Evolutionary conservation across 2,797 vertebrate genomes (phyloP).

Genomic region (Ceryle rudis): DNA sequence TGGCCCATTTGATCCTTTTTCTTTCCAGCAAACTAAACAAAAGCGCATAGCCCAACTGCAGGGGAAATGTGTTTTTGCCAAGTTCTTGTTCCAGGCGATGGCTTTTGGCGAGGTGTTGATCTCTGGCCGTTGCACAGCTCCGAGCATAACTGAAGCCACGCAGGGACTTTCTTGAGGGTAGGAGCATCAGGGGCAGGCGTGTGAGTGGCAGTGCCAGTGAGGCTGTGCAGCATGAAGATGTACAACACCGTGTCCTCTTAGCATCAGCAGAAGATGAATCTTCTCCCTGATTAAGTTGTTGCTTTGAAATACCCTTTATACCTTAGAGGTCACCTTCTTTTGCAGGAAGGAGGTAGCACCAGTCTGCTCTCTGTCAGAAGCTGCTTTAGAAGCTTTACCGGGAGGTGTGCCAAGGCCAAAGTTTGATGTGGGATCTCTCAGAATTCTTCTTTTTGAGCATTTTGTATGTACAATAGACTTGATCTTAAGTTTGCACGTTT

Average conservation of each 20-base stretch:
- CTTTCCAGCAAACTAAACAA: neutral
- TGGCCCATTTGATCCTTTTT: neutral
- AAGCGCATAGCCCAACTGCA: fast-evolving
- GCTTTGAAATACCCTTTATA: neutral
- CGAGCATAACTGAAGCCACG: neutral
- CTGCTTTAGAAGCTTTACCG: neutral
- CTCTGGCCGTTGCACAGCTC: neutral
- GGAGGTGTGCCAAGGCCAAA: neutral
- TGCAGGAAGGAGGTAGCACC: neutral
- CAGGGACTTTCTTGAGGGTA: neutral
- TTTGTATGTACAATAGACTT: neutral
- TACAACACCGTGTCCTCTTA: neutral
- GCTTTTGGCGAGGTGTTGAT: neutral
- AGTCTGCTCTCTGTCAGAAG: neutral
- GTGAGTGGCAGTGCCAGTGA: neutral
- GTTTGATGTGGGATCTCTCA: neutral
- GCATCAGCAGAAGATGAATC: neutral
- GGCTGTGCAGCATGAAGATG: neutral
- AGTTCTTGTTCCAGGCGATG: neutral
- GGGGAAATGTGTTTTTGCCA: neutral
- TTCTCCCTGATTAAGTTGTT: neutral
- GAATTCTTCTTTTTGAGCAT: neutral
- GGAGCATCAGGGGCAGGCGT: neutral
- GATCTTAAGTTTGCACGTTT: neutral
- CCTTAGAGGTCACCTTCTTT: neutral